Base-by-base conservation (phyloP, 2,113 vertebrate genomes). In the Mixornis gularis region DNA sequence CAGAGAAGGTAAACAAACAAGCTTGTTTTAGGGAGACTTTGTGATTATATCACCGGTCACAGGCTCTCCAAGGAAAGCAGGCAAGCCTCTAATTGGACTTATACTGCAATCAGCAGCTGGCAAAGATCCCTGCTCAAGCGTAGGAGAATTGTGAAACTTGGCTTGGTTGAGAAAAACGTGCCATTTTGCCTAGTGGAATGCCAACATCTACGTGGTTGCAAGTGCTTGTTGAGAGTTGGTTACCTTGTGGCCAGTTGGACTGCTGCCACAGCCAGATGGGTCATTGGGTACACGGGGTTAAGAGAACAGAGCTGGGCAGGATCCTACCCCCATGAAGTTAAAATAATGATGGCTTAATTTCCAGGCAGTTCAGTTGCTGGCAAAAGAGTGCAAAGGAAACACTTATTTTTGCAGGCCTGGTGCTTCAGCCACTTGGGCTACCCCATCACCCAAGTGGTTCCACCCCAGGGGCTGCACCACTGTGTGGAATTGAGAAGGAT, bases 1-100 rank as follows among this genome's bases (percentile, higher is more conserved):
- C 26, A 79, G 71, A 34, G 41, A 94, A 92, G 66, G 63, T 91
- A 96, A 95, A 94, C 95, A 96, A 96, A 92, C 93, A 93, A 76
- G 69, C 38, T 91, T 71, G 69, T 85, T 89, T 92, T 60, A 85
- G 79, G 94, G 79, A 73, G 66, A 76, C 43, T 80, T 88, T 89
- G 49, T 87, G 49, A 69, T 83, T 85, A 29, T 94, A 79, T 72
- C 78, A 71, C 56, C 0, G n/a, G 93, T 86, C 95, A 89, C 53
- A 62, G 69, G 58, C 32, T 87, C 78, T 80, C 49, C 70, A 30
- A 12, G 89, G 73, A 89, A 86, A 68, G 59, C 65, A 76, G 30
- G 13, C 58, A 63, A 52, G 41, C 56, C 82, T 89, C 62, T 94
- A 90, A 84, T 92, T 93, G 94, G 88, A 56, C 83, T 78, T 74